Conservation (phyloP, 1,140 invertebrate species). For the Psix sp. region DNA sequence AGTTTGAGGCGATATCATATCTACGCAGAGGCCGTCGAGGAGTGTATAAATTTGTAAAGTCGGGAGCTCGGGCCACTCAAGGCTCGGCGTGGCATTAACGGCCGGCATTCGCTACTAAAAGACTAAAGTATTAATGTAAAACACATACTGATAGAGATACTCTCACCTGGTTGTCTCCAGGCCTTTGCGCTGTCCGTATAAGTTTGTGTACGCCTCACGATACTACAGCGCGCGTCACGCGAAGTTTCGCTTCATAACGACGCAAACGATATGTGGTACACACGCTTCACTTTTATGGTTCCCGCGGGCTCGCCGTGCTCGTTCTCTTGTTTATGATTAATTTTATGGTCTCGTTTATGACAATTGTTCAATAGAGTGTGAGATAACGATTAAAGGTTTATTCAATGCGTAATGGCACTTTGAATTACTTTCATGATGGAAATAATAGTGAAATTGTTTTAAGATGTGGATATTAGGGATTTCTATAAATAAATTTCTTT, state of each 20-base stretch:
- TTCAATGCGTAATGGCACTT: too few species aligned
- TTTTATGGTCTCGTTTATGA: constrained; percentile 40
- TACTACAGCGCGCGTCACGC: constrained; percentile 50
- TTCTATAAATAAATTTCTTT: too few species aligned
- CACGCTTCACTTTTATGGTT: constrained; percentile 45
- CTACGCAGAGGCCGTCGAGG: constrained; percentile 63
- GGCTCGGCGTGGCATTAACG: constrained; percentile 73
- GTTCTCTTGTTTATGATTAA: constrained; percentile 49
- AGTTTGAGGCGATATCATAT: constrained; percentile 70
- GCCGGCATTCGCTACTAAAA: constrained; percentile 74
- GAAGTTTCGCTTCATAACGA: constrained; percentile 57
- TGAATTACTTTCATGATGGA: too few species aligned
- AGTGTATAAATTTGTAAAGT: constrained; percentile 76
- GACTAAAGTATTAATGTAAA: constrained; percentile 77
- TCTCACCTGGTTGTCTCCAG: constrained; percentile 48
- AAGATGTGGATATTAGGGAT: too few species aligned
- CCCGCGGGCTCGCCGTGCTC: constrained; percentile 16
- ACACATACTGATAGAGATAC: constrained; percentile 77
- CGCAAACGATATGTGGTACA: constrained; percentile 41
- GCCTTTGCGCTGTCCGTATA: constrained; percentile 40
- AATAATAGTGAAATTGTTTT: too few species aligned
- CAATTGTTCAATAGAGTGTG: constrained; percentile 8
- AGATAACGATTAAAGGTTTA: constrained; percentile 5
- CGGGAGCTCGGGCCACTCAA: constrained; percentile 69
- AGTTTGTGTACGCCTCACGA: constrained; percentile 47